Percentiles rank a stretch among this genome's conserved stretches.
Evolutionary conservation across 2,888 invertebrate species (phyloP).

Genomic region (Dolichopus griseipennis): DNA sequence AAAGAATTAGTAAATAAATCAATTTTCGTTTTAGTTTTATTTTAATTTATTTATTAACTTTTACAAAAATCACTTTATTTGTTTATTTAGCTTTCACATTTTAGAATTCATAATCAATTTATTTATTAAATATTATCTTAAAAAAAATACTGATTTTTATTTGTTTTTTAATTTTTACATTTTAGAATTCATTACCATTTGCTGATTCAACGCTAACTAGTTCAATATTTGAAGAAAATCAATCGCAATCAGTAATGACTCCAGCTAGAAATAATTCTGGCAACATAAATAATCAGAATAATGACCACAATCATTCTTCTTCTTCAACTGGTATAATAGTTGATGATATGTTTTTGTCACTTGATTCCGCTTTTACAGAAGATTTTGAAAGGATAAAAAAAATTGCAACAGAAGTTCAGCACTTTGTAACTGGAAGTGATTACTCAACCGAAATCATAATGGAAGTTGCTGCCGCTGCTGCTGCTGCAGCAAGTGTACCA

Average conservation of each 20-base stretch:
- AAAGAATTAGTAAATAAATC: neutral
- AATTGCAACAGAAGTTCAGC: constrained; percentile 72
- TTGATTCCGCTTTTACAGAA: constrained; percentile 51
- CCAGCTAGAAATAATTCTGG: constrained; percentile 21
- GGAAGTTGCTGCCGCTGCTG: constrained; percentile 33
- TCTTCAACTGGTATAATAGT: constrained; percentile 35
- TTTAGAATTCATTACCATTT: constrained; percentile 37
- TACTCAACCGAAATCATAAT: constrained; percentile 38
- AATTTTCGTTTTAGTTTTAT: no score
- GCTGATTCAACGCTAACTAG: constrained; percentile 40
- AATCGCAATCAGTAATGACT: constrained; percentile 21
- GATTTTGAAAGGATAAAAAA: constrained; percentile 78
- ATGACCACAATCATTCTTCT: constrained; percentile 15
- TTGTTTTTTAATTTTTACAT: neutral
- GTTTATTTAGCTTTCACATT: constrained; percentile 1
- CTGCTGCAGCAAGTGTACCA: constrained; percentile 19
- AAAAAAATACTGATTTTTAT: constrained; percentile 7
- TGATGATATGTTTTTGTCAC: constrained; percentile 44
- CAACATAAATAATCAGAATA: constrained; percentile 22
- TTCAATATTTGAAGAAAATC: constrained; percentile 39
- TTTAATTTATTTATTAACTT: neutral
- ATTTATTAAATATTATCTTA: neutral
- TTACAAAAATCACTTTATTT: constrained; percentile 8
- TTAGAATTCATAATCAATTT: constrained; percentile 28
- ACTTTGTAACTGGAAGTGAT: constrained; percentile 52